Conservation (phyloP, 2,113 vertebrate species). For the Varanus komodoensis region DNA sequence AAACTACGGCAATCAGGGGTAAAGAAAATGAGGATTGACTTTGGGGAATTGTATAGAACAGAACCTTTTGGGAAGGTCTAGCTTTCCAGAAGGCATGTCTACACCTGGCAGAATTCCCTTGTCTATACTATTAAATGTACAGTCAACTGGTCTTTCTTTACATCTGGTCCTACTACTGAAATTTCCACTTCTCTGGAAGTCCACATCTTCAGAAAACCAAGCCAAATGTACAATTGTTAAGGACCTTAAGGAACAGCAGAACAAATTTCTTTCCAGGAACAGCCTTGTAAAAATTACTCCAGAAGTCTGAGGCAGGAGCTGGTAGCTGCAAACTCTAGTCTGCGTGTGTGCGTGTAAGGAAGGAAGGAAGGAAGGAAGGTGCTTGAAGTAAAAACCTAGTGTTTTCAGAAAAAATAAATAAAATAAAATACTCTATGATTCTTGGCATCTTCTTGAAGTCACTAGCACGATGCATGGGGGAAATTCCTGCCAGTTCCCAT, state of each 20-base stretch:
- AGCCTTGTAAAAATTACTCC: conserved; percentile 30
- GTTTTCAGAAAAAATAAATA: conserved; percentile 17
- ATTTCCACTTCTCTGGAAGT: neutral
- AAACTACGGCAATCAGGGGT: neutral
- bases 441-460: conserved; percentile 34
- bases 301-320: conserved; percentile 31
- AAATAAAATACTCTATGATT: conserved; percentile 27
- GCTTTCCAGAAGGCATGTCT: neutral
- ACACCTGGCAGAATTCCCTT: neutral
- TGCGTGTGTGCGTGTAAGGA: conserved; percentile 10
- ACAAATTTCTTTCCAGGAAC: conserved; percentile 30
- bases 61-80: neutral
- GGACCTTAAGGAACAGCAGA: conserved; percentile 17
- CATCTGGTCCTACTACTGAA: neutral
- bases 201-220: neutral
- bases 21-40: neutral
- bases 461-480: neutral
- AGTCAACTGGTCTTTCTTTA: neutral
- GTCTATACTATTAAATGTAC: neutral
- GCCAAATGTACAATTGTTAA: conserved; percentile 20
- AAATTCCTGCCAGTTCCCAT: conserved; percentile 38
- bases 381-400: neutral
- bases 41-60: neutral
- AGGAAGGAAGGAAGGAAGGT: neutral
- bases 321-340: neutral